Evolutionary conservation across 2,888 invertebrate genomes (phyloP).

Genomic region (Gandaritis pyraliata): DNA sequence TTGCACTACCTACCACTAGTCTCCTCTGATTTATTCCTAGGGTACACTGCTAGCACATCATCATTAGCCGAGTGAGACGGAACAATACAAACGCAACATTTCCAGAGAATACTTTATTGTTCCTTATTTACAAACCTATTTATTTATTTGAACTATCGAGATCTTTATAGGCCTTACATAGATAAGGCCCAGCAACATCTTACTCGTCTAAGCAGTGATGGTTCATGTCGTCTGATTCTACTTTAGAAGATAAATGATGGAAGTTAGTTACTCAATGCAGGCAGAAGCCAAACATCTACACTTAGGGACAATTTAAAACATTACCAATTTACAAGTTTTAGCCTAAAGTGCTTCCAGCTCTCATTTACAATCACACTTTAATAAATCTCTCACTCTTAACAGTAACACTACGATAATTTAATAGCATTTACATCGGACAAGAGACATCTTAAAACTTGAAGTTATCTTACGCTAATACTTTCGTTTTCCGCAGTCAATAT

Average conservation of each 20-base stretch:
- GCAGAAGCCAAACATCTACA: slow-evolving; percentile 40
- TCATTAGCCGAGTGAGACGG: not conserved
- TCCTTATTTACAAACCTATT: slow-evolving; percentile 45
- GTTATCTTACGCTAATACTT: slow-evolving; percentile 48
- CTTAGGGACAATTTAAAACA: slow-evolving; percentile 48
- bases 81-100: slow-evolving; percentile 34
- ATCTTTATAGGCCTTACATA: slow-evolving; percentile 41
- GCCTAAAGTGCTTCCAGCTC: slow-evolving; percentile 42
- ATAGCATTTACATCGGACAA: slow-evolving; percentile 49
- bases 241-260: slow-evolving; percentile 28
- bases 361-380: slow-evolving; percentile 43
- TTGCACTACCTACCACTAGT: not conserved
- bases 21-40: not conserved
- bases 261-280: slow-evolving; percentile 35
- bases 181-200: slow-evolving; percentile 36
- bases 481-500: slow-evolving; percentile 43
- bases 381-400: slow-evolving; percentile 48
- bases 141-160: slow-evolving; percentile 47
- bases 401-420: slow-evolving; percentile 45
- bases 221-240: slow-evolving; percentile 34
- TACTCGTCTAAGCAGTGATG: slow-evolving; percentile 33
- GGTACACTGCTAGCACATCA: no score
- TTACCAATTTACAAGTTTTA: slow-evolving; percentile 50
- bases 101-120: slow-evolving; percentile 46
- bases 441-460: slow-evolving; percentile 43